phyloP scores from a whole-genome alignment of 2,797 vertebrate genomes.

The Halcyon chelicuti region DNA sequence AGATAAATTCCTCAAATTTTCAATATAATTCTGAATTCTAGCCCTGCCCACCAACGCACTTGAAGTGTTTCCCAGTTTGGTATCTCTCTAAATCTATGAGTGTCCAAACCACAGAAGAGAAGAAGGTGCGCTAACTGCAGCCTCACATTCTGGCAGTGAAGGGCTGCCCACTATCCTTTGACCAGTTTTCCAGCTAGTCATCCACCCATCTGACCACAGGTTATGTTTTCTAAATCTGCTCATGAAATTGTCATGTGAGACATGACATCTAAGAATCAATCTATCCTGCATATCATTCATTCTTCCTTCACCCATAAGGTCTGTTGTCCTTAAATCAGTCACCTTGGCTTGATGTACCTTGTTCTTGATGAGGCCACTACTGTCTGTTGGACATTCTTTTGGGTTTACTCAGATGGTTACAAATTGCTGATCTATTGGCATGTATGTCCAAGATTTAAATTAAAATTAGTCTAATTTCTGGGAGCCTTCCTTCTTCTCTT shows the following conservation, averaged over 20 bases:
- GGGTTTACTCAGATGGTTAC: not conserved
- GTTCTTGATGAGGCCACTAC: not conserved
- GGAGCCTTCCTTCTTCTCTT: not conserved
- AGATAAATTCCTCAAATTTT: not conserved
- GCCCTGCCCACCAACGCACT: not conserved
- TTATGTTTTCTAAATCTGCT: not conserved
- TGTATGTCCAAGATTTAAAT: not conserved
- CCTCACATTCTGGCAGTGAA: not conserved
- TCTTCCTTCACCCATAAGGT: not conserved
- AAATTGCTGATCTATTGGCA: not conserved
- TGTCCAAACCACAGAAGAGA: not conserved
- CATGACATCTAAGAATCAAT: not conserved
- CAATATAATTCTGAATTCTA: not conserved
- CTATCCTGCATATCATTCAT: rapidly evolving
- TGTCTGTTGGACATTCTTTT: not conserved
- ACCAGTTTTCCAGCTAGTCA: not conserved
- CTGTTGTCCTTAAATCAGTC: rapidly evolving
- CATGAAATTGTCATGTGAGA: not conserved
- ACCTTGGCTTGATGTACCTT: not conserved
- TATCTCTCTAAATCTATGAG: not conserved
- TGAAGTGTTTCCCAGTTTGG: not conserved
- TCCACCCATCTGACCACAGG: not conserved
- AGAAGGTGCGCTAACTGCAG: not conserved
- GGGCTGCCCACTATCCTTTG: not conserved
- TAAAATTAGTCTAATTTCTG: not conserved